These are phyloP conservation scores for Corydoras sp. DNA, from an alignment of 2,113 vertebrate genomes.

Conservation along the genomic window DNA sequence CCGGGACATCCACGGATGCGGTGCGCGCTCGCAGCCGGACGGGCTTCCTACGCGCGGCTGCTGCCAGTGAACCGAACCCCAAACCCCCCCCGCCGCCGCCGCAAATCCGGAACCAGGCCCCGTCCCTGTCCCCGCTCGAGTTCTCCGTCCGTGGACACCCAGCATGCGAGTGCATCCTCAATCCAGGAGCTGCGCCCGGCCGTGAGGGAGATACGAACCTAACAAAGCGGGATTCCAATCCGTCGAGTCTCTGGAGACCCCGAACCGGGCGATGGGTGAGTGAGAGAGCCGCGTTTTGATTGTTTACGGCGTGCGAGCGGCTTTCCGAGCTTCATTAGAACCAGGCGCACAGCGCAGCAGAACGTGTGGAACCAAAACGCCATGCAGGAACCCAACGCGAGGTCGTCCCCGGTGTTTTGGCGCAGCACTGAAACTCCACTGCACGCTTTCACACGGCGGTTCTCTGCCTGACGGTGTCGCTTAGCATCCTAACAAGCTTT, in stretches of 20 bases:
- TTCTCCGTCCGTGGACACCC: neutral
- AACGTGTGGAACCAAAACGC: no score
- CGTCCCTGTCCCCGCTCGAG: neutral
- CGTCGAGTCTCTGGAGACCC: constrained; percentile 56
- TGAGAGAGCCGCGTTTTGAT: neutral
- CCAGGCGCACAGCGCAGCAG: no score
- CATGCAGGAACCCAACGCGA: no score
- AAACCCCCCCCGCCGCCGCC: neutral
- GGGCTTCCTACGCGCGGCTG: constrained; percentile 12
- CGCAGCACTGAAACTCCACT: no score
- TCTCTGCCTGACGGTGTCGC: no score
- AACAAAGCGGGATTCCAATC: constrained; percentile 37
- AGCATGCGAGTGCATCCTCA: constrained; percentile 2
- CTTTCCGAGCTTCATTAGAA: neutral
- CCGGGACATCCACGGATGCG: neutral
- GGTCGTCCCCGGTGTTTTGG: no score
- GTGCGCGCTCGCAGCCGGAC: constrained; percentile 7
- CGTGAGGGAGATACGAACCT: neutral
- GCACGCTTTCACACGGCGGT: no score
- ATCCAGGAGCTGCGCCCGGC: neutral
- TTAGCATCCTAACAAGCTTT: no score
- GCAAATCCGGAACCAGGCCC: constrained; percentile 9
- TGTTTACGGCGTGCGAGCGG: neutral
- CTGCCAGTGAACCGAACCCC: constrained; percentile 27
- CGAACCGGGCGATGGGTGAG: constrained; percentile 66